Evolutionary conservation across 2,888 invertebrate genomes (phyloP).

Genomic region (Pyrocoelia pectoralis): DNA sequence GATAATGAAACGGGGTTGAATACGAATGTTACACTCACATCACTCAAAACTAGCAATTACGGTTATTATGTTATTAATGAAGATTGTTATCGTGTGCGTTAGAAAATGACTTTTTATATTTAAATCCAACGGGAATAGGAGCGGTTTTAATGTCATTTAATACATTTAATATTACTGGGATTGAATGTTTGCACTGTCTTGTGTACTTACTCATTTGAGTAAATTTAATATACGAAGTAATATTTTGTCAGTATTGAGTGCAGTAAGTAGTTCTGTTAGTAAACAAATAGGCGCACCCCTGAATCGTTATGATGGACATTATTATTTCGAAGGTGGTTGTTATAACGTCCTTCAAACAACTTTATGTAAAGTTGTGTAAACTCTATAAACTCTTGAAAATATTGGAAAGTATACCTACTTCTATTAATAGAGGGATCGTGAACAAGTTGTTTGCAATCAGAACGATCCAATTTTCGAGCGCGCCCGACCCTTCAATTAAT

Average conservation of each 20-base stretch:
- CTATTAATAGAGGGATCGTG: conserved; percentile 13
- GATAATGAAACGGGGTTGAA: too few relatives aligned
- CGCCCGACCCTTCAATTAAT: conserved; percentile 39
- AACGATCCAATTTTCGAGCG: conserved; percentile 39
- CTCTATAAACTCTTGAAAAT: conserved; percentile 11
- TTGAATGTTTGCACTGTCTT: conserved; percentile 26
- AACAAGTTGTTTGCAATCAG: conserved; percentile 40
- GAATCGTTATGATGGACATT: conserved; percentile 48
- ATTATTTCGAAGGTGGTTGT: conserved; percentile 38
- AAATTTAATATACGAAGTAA: conserved; percentile 40
- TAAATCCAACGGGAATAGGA: conserved; percentile 15
- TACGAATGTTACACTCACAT: neutral
- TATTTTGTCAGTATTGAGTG: conserved; percentile 45
- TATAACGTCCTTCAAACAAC: conserved; percentile 14
- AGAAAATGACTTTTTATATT: conserved; percentile 13
- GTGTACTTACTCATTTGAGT: conserved; percentile 18
- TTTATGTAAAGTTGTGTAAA: conserved; percentile 16
- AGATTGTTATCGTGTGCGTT: neutral
- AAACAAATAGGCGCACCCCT: conserved; percentile 47
- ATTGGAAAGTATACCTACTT: conserved; percentile 10
- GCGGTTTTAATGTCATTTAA: conserved; percentile 29
- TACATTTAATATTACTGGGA: conserved; percentile 26
- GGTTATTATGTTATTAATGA: conserved; percentile 6
- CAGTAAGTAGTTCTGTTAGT: conserved; percentile 41
- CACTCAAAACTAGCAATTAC: neutral